phyloP scores from a whole-genome alignment of 2,797 vertebrate genomes.

The Enteromius thamalakanensis region DNA sequence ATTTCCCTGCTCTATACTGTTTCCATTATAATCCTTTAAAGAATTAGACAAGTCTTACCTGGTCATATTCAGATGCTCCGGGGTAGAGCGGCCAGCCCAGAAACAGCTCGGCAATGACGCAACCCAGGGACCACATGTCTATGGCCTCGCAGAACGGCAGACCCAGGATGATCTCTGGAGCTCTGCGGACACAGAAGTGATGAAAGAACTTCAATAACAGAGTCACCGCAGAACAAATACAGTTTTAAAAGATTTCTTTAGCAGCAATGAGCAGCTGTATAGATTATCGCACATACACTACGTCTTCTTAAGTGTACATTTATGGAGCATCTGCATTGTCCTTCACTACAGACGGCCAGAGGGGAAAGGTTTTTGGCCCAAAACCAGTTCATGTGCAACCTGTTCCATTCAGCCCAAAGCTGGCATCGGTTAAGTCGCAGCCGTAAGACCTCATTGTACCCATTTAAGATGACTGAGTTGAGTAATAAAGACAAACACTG shows the following conservation, averaged over 20 bases:
- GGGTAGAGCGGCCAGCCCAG: slow-evolving; percentile 98
- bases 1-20: not conserved
- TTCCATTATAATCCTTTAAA: slow-evolving; percentile 29
- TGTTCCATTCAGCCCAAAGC: slow-evolving; percentile 24
- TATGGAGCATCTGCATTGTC: not conserved
- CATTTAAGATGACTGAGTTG: slow-evolving; percentile 19
- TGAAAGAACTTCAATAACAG: slow-evolving; percentile 33
- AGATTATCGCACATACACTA: not conserved
- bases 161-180: slow-evolving; percentile 98
- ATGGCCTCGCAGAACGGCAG: slow-evolving; percentile 97
- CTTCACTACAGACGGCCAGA: not conserved
- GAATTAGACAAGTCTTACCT: slow-evolving; percentile 72
- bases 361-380: not conserved
- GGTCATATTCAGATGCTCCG: slow-evolving; percentile 94
- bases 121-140: slow-evolving; percentile 99
- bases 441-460: slow-evolving; percentile 23
- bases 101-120: slow-evolving; percentile 97
- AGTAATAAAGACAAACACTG: slow-evolving; percentile 37
- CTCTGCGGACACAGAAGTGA: slow-evolving; percentile 75
- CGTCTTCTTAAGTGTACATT: not conserved
- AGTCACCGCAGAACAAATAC: slow-evolving; percentile 13
- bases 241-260: not conserved
- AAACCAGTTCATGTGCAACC: slow-evolving; percentile 30
- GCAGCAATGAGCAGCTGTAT: not conserved
- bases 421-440: not conserved